Conservation (phyloP, 2,113 vertebrate species). For the Nesogale talazaci region DNA sequence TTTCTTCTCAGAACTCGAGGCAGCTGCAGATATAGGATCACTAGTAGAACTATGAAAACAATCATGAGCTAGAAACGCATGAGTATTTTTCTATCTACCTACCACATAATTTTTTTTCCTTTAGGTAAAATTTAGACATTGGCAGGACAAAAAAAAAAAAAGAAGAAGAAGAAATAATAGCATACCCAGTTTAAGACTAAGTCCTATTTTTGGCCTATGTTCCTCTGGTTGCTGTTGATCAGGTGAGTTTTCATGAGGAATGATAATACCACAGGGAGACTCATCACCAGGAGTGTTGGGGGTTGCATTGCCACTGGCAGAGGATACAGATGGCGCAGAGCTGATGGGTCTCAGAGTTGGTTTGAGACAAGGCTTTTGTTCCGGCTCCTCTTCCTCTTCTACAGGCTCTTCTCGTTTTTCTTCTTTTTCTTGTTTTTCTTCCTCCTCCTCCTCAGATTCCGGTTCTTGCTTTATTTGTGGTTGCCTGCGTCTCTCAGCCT, state of each 20-base stretch:
- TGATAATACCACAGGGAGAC: constrained; percentile 98
- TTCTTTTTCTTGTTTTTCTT: constrained; percentile 93
- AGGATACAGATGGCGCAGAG: constrained; percentile 96
- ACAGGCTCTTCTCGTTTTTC: constrained; percentile 92
- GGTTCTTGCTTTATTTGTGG: constrained; percentile 94
- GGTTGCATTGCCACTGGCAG: constrained; percentile 95
- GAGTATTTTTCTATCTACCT: constrained; percentile 73
- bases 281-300: constrained; percentile 96
- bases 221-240: constrained; percentile 96
- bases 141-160: neutral
- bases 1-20: constrained; percentile 79
- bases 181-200: constrained; percentile 97
- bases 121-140: constrained; percentile 16
- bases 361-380: constrained; percentile 95
- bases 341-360: constrained; percentile 97
- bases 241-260: constrained; percentile 98
- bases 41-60: constrained; percentile 80
- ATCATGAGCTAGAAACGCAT: constrained; percentile 76
- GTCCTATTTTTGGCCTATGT: constrained; percentile 96
- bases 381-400: constrained; percentile 92
- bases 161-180: constrained; percentile 43
- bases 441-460: constrained; percentile 91
- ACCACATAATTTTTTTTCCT: neutral
- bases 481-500: constrained; percentile 95
- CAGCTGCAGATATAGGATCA: constrained; percentile 78